Evolutionary conservation across 2,888 invertebrate species (phyloP).

Genomic region (Drosophila greeni): DNA sequence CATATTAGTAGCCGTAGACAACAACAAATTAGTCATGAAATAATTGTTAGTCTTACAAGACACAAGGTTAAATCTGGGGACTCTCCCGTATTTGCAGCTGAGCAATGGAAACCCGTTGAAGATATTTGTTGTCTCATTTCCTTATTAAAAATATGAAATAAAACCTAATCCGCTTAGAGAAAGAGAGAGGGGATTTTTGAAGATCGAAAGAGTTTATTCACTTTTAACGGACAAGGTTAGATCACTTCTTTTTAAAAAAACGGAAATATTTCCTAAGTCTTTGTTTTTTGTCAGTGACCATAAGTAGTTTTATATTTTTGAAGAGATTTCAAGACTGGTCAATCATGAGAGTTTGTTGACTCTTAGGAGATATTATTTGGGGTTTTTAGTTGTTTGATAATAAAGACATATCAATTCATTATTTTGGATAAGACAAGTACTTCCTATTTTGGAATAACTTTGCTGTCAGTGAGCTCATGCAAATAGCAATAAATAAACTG

Average conservation of each 20-base stretch:
- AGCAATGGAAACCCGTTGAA: background rate
- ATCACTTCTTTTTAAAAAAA: background rate
- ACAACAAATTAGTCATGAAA: slow-evolving; percentile 31
- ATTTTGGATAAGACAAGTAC: background rate
- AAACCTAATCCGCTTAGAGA: slow-evolving; percentile 12
- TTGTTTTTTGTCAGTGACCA: slow-evolving; percentile 2
- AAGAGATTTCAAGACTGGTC: background rate
- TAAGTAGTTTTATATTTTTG: slow-evolving; percentile 3
- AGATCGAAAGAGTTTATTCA: slow-evolving; percentile 16
- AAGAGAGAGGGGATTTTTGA: background rate
- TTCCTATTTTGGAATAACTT: background rate
- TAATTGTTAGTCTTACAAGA: slow-evolving; percentile 2
- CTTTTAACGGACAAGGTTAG: slow-evolving; percentile 18
- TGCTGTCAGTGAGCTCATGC: slow-evolving; percentile 31
- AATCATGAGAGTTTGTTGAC: slow-evolving; percentile 8
- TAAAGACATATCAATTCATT: background rate
- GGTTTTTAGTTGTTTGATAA: background rate
- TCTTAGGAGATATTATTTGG: background rate
- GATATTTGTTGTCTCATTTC: slow-evolving; percentile 10
- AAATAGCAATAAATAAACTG: slow-evolving; percentile 18
- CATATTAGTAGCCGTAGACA: slow-evolving; percentile 5
- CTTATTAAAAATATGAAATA: slow-evolving; percentile 6
- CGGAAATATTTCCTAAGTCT: slow-evolving; percentile 6
- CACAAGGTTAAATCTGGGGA: slow-evolving; percentile 21
- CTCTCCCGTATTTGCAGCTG: slow-evolving; percentile 27